Evolutionary conservation across 2,113 vertebrate species (phyloP).

Genomic region (Salvelinus fontinalis): DNA sequence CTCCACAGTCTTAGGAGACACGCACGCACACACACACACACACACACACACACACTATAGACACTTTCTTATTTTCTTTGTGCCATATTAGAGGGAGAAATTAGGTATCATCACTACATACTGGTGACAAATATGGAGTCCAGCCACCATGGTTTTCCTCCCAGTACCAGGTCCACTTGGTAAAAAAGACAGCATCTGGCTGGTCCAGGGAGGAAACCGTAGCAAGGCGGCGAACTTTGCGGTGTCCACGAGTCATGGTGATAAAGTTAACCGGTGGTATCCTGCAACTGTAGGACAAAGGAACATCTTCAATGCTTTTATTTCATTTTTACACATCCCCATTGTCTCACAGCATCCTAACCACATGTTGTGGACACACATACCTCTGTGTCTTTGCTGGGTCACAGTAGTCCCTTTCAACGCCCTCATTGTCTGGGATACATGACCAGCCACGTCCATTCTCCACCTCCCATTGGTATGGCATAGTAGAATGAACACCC

Average conservation of each 20-base stretch:
- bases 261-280: not conserved
- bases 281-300: not conserved
- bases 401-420: conserved; percentile 1
- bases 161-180: not conserved
- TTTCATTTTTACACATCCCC: not conserved
- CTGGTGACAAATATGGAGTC: not conserved
- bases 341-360: not conserved
- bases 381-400: conserved; percentile 3
- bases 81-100: not conserved
- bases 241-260: not conserved
- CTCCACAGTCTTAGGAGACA: not conserved
- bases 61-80: not conserved
- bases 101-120: not conserved
- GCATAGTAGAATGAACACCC: not conserved
- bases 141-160: not conserved
- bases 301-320: not conserved
- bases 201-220: not conserved
- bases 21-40: no score
- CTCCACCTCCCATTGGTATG: not conserved
- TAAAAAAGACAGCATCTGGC: not conserved
- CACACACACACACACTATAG: not conserved
- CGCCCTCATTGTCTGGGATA: not conserved
- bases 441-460: not conserved
- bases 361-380: not conserved
- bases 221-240: not conserved